Evolutionary conservation across 2,113 vertebrate genomes (phyloP), one percentile per base, ranked within the genome.

Genomic region (Picathartes gymnocephalus): DNA sequence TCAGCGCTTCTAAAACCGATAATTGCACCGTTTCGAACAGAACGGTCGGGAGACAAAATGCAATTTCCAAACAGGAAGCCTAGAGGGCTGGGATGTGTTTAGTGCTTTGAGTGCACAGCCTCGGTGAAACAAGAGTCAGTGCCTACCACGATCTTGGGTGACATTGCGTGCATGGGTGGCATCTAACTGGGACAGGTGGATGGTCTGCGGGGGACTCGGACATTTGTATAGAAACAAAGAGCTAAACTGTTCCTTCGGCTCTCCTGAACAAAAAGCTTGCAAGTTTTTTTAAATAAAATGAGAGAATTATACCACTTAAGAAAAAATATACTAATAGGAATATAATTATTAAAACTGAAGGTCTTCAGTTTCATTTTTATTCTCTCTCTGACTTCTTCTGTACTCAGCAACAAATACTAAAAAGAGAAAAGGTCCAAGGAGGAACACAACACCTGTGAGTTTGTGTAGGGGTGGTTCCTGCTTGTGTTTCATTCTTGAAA

Each of bases 131-230:
- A 10, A 64, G 48, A 72, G 30, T 44, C 2, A 1, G 48, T 31
- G 60, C 45, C 51, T 65, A 50, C 40, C 7, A 3, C 31, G 4
- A 30, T 25, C 56, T 50, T 28, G 51, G 56, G 42, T 50, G 70
- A 53, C 42, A 25, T 1, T 40, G 14, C 40, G n/a, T 10, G 17
- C 31, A 8, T 4, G 51, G n/a, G 42, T 27, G 17, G 44, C 7
- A 16, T 45, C 57, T 54, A 86, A 71, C 60, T 31, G 28, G 56
- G 40, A 13, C 0, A 1, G 35, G 10, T 1, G 7, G 39, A 53
- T 1, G 1, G 31, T 24, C 18, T 22, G 11, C 3, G 15, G n/a
- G 11, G 9, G 2, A 37, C 42, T 40, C 2, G 4, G 57, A 40
- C 13, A 6, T 28, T 27, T n/a, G 9, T 27, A 39, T 1, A 57